These are phyloP conservation scores for Sarotherodon lohbergeri DNA, from an alignment of 2,113 vertebrate species.

Conservation along the genomic window DNA sequence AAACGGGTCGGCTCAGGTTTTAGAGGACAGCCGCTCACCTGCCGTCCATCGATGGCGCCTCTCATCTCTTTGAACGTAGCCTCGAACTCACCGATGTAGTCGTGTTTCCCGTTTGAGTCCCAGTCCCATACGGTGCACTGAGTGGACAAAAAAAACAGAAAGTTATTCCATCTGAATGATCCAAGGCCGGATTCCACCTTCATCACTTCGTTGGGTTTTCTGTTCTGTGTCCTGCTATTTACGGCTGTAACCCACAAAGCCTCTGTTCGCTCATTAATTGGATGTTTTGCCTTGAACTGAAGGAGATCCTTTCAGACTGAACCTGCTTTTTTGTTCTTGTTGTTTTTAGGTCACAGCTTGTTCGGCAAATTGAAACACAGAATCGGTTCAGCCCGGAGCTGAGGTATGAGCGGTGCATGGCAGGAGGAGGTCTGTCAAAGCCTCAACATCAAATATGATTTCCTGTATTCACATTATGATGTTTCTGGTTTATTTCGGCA, in stretches of 20 bases:
- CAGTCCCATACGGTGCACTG: slow-evolving; percentile 86
- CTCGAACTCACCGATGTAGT: slow-evolving; percentile 95
- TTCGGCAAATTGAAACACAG: rapidly evolving
- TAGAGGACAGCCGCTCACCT: slow-evolving; percentile 69
- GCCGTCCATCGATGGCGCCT: slow-evolving; percentile 90
- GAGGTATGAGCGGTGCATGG: neutral
- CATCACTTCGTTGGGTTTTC: rapidly evolving
- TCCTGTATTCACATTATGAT: neutral
- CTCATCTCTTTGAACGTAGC: slow-evolving; percentile 94
- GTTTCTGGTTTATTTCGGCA: neutral
- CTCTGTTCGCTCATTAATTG: neutral
- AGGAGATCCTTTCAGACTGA: neutral
- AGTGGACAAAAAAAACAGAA: neutral
- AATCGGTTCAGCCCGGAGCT: neutral
- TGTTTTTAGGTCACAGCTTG: neutral
- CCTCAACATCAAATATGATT: neutral
- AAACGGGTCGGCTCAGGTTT: rapidly evolving
- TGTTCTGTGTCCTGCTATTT: neutral
- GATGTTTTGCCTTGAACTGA: neutral
- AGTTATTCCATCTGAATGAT: neutral
- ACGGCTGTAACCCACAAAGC: neutral
- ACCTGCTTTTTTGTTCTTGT: neutral
- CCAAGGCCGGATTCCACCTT: neutral
- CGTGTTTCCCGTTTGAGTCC: slow-evolving; percentile 98
- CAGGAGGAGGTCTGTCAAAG: neutral